These are phyloP conservation scores for Apogon hyalosoma DNA, from an alignment of 2,797 vertebrate species.

Conservation along the genomic window DNA sequence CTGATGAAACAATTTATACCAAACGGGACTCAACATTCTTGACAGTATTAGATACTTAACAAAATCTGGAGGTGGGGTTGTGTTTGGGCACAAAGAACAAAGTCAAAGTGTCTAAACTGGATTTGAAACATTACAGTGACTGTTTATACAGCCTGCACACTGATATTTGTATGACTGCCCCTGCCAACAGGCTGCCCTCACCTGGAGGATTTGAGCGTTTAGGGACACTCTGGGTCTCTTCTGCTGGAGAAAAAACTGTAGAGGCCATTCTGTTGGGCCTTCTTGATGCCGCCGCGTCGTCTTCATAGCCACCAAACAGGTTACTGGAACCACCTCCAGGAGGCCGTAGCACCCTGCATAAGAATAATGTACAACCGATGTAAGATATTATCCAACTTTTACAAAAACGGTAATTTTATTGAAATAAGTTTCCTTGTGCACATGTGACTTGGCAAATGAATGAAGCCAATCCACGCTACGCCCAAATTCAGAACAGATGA, in stretches of 20 bases:
- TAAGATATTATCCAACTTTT: background rate
- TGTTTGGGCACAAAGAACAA: constrained; percentile 5
- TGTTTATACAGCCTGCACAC: constrained; percentile 55
- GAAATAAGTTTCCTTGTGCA: background rate
- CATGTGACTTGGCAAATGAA: background rate
- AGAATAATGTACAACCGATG: background rate
- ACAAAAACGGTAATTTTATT: background rate
- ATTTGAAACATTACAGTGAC: constrained; percentile 33
- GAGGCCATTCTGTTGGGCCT: constrained; percentile 92
- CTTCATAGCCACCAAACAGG: constrained; percentile 89
- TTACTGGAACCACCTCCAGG: constrained; percentile 91
- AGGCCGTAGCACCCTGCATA: constrained; percentile 88
- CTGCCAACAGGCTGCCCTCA: constrained; percentile 62
- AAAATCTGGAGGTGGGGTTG: constrained; percentile 21
- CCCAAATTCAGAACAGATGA: background rate
- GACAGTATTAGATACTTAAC: constrained; percentile 3
- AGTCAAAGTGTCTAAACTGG: constrained; percentile 12
- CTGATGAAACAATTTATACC: background rate
- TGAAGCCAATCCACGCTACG: no score
- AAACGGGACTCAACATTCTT: constrained; percentile 1
- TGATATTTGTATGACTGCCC: constrained; percentile 24
- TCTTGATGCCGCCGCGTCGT: constrained; percentile 78
- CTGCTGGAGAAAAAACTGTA: constrained; percentile 88
- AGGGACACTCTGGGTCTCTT: constrained; percentile 83
- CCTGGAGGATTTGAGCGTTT: constrained; percentile 95